Evolutionary conservation across 2,113 vertebrate genomes (phyloP).

Genomic region (Gallinago media): DNA sequence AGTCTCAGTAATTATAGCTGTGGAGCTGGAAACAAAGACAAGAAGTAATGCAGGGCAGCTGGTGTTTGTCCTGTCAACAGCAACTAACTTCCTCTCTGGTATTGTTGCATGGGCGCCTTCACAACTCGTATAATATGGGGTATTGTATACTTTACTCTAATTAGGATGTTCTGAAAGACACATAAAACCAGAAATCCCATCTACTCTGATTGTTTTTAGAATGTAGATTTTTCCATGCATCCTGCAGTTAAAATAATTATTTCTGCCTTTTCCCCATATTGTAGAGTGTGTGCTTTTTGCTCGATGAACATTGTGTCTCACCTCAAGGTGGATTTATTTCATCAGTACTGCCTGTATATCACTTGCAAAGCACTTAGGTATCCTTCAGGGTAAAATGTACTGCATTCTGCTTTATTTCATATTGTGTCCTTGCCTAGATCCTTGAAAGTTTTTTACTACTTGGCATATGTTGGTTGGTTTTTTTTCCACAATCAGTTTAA

Average conservation of each 20-base stretch:
- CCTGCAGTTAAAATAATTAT: background rate
- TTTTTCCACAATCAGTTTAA: conserved; percentile 1
- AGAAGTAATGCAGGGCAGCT: background rate
- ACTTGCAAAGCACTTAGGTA: background rate
- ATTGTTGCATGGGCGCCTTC: background rate
- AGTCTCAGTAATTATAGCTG: background rate
- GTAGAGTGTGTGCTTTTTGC: background rate
- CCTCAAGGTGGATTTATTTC: background rate
- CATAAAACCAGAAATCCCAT: background rate
- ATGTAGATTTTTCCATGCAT: background rate
- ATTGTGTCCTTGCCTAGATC: conserved; percentile 15
- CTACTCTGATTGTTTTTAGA: background rate
- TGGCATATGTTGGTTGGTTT: background rate
- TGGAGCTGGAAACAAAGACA: background rate
- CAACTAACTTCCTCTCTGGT: background rate
- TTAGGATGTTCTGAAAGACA: background rate
- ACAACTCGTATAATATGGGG: background rate
- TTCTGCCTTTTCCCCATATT: background rate
- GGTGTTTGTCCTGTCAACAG: background rate
- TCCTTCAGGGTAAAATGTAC: conserved; percentile 1
- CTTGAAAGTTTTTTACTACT: conserved; percentile 27
- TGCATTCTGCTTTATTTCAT: background rate
- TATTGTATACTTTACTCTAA: background rate
- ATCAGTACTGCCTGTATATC: background rate
- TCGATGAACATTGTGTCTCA: background rate